Base-by-base conservation (phyloP, 2,797 vertebrate species). In the Lindbergichthys nudifrons region DNA sequence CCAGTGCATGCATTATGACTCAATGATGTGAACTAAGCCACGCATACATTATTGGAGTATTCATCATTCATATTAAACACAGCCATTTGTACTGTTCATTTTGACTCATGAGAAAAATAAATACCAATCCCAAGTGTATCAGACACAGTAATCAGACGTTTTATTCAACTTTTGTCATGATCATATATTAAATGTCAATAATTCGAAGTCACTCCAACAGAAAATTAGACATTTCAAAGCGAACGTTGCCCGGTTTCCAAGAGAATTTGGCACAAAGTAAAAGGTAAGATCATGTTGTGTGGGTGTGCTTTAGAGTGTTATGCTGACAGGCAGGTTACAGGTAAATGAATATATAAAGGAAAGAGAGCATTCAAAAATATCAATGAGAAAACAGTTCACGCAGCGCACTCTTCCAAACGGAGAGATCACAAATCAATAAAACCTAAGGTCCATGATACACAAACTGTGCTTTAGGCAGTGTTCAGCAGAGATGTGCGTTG, bases 331-430 rank as follows among this genome's bases (percentile, higher is more conserved):
- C 69, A 51, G 77, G 87, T 81, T 79, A 73, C 43, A 85, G 89
- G 77, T 87, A 87, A 87, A 84, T 86, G 63, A 76, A 83, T 89
- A 79, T 87, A 77, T 83, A 85, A 89, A 88, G 72, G 78, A 84
- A 85, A 65, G 62, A 72, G 42, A 78, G 81, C 70, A 67, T 86
- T 87, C 72, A 74, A 86, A 90, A 90, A 88, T 86, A 90, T 88
- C 90, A 90, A 76, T 87, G 68, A 83, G 74, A 66, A 81, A 87
- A 59, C 68, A 66, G 84, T 75, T 87, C 76, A 83, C 73, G 61
- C 53, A 15, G 61, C 63, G 74, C 77, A 67, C 57, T 60, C 65
- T 64, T 46, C 65, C 75, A 70, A 74, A 66, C 62, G 58, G 54
- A 52, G 66, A 87, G 57, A 87, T 84, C 54, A 77, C 54, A 46